These are phyloP conservation scores for Gnathochromis pfefferi DNA, from an alignment of 2,113 vertebrate genomes.

Conservation along the genomic window DNA sequence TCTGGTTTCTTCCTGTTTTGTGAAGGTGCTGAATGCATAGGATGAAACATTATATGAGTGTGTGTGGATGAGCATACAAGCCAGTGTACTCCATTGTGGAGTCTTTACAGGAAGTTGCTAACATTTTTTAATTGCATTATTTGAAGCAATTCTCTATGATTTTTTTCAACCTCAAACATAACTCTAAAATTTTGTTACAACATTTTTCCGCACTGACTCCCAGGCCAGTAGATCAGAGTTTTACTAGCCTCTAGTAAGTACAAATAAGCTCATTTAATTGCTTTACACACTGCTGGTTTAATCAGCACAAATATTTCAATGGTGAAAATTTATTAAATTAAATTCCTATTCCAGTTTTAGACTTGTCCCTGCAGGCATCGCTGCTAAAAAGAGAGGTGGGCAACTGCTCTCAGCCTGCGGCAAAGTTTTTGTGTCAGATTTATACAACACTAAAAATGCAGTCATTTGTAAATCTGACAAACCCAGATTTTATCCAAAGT, in stretches of 20 bases:
- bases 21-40: neutral
- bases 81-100: neutral
- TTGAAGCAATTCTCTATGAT: neutral
- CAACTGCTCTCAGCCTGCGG: neutral
- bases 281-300: neutral
- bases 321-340: accelerated
- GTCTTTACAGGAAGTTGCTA: neutral
- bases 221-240: too few relatives aligned
- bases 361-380: neutral
- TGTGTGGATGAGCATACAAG: accelerated
- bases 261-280: neutral
- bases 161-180: neutral
- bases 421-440: neutral
- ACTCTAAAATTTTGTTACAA: neutral
- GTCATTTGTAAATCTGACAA: neutral
- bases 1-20: too few relatives aligned
- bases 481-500: accelerated
- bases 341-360: neutral
- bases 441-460: neutral
- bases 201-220: neutral
- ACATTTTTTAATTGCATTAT: neutral
- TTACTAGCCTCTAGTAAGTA: neutral
- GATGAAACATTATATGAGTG: accelerated
- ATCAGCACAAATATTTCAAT: neutral
- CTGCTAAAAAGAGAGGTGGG: neutral